phyloP scores from a whole-genome alignment of 1,140 invertebrate species.

The Lucilia sericata region DNA sequence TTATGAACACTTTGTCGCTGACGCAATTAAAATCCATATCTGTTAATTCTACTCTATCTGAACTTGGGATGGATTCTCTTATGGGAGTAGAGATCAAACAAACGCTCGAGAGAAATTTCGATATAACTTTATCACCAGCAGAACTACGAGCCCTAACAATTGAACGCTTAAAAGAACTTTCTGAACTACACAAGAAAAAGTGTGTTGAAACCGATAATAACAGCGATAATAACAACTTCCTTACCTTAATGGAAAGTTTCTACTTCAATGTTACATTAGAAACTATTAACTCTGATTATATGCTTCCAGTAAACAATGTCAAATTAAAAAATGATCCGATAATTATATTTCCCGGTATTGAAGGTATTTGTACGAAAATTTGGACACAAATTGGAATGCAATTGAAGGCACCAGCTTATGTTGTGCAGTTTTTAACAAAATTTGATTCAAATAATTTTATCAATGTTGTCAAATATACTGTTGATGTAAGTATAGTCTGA shows the following conservation, averaged over 20 bases:
- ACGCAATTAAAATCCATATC: conserved; percentile 73
- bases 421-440: conserved; percentile 53
- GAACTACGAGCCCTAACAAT: conserved; percentile 79
- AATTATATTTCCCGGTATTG: conserved; percentile 85
- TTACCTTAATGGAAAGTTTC: no score
- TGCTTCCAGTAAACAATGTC: conserved; percentile 53
- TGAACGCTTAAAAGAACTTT: conserved; percentile 76
- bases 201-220: conserved; percentile 67
- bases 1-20: conserved; percentile 75
- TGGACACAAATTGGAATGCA: conserved; percentile 59
- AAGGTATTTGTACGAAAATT: conserved; percentile 74
- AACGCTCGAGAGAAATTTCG: conserved; percentile 84
- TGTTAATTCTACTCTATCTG: conserved; percentile 80
- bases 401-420: conserved; percentile 52
- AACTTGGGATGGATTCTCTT: conserved; percentile 90
- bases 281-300: conserved; percentile 57
- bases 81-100: conserved; percentile 93
- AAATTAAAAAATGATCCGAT: conserved; percentile 67
- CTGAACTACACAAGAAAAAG: conserved; percentile 68
- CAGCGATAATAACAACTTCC: conserved; percentile 48
- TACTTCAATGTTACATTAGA: conserved; percentile 28
- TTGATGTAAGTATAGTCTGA: neutral
- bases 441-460: neutral
- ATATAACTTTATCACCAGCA: conserved; percentile 81
- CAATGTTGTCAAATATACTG: neutral